Evolutionary conservation across 2,888 invertebrate genomes (phyloP), one percentile per base, ranked within the genome.

Genomic region (Pristionchus exspectatus): DNA sequence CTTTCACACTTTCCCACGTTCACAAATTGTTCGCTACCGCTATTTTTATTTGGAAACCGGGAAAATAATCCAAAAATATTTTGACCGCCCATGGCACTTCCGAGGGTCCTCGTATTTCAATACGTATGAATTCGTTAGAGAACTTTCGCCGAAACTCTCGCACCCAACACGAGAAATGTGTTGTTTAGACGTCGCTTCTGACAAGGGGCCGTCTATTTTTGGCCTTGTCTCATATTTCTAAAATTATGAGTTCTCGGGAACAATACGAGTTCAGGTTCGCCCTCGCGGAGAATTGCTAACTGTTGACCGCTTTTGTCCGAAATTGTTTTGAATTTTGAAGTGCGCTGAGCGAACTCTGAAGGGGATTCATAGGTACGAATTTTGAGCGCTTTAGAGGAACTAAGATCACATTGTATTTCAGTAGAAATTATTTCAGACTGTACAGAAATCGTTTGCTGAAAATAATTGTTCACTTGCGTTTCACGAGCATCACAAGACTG

Each of bases 231-330:
- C 30, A 69, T 12, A 30, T 69, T 69, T n/a, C 27, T 66, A 27
- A 66, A 66, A 24, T 69, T 69, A 69, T 69, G 33, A 38, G 16
- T 5, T 38, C 16, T 0, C n/a, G 38, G 38, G 38, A 74, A 33
- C 38, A 74, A 74, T 21, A 74, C 12, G 27, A 50, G 30, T 74
- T 74, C 38, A 33, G 38, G 74, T 33, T 38, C 33, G 74, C 18
- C 27, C 24, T 2, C 5, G 0, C 9, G 24, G 16, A 18, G 74
- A 74, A 74, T 74, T 10, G 38, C 74, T 74, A 74, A 74, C 38
- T 74, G 38, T 74, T 74, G 33, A 21, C 74, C 38, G 74, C 74
- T 10, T 74, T 21, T 69, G 63, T 27, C 69, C 69, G 69, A 69
- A 69, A 30, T 69, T 69, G 30, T 69, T 69, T 27, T 69, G 69